Conservation (phyloP, 1,140 invertebrate species). For the Lamellibrachia luymesi region DNA sequence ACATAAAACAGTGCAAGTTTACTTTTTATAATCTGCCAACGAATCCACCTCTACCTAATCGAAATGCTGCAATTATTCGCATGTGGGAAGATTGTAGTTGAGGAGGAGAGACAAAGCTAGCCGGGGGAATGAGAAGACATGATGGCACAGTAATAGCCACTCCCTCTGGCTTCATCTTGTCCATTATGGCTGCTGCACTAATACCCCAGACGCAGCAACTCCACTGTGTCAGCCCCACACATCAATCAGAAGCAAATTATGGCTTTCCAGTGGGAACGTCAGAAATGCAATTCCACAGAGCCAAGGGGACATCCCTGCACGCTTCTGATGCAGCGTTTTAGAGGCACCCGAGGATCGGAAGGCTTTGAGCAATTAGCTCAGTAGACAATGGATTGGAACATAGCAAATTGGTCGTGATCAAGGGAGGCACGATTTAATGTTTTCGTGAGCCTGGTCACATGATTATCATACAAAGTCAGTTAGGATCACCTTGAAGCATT, state of each 20-base stretch:
- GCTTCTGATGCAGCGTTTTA: neutral
- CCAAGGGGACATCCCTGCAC: neutral
- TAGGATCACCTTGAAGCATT: neutral
- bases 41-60: constrained; percentile 22
- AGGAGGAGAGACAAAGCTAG: neutral
- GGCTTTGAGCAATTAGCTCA: neutral
- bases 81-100: neutral
- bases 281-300: neutral
- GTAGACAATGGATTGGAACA: neutral
- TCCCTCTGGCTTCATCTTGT: neutral
- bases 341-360: neutral
- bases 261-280: neutral
- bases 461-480: constrained; percentile 4
- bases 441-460: neutral
- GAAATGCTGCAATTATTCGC: constrained; percentile 9
- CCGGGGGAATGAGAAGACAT: neutral
- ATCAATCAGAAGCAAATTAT: neutral
- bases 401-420: neutral
- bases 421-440: neutral
- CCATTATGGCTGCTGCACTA: neutral
- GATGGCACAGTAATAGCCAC: neutral
- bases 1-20: neutral
- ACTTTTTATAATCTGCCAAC: constrained; percentile 20
- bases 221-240: neutral
- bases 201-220: neutral